Conservation (phyloP, 2,888 invertebrate genomes). For the Cremastobaeus sp. region DNA sequence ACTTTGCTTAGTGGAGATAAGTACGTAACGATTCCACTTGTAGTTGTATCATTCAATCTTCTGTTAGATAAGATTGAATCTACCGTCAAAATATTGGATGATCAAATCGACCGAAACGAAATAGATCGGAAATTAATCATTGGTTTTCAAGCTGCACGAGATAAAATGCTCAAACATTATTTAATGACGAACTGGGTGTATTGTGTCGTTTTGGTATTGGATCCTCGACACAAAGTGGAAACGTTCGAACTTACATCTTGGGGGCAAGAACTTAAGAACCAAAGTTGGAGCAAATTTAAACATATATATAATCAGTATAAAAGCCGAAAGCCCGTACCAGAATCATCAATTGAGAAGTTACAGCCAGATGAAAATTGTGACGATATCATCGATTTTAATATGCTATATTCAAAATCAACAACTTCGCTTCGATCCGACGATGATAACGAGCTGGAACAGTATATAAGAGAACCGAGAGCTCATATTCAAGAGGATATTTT, state of each 20-base stretch:
- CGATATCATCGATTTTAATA: neutral
- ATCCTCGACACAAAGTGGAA: conserved; percentile 43
- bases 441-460: neutral
- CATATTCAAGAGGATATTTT: neutral
- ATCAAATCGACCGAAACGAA: conserved; percentile 26
- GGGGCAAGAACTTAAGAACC: conserved; percentile 25
- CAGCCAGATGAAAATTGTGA: too few relatives aligned
- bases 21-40: conserved; percentile 49
- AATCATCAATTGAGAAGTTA: too few relatives aligned
- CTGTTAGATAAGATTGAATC: conserved; percentile 40
- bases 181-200: conserved; percentile 40
- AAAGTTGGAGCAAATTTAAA: conserved; percentile 23
- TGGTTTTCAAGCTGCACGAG: too few relatives aligned
- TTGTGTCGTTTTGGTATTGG: conserved; percentile 30
- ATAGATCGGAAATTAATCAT: conserved; percentile 25
- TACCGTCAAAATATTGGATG: conserved; percentile 23
- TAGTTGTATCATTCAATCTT: conserved; percentile 42
- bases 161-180: conserved; percentile 40
- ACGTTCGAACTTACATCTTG: conserved; percentile 30
- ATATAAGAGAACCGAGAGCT: neutral
- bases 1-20: conserved; percentile 53
- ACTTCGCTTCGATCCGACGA: too few relatives aligned
- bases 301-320: conserved; percentile 8
- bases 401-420: neutral
- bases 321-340: neutral